These are phyloP conservation scores for Illadopsis cleaveri DNA, from an alignment of 2,113 vertebrate genomes.

Conservation along the genomic window DNA sequence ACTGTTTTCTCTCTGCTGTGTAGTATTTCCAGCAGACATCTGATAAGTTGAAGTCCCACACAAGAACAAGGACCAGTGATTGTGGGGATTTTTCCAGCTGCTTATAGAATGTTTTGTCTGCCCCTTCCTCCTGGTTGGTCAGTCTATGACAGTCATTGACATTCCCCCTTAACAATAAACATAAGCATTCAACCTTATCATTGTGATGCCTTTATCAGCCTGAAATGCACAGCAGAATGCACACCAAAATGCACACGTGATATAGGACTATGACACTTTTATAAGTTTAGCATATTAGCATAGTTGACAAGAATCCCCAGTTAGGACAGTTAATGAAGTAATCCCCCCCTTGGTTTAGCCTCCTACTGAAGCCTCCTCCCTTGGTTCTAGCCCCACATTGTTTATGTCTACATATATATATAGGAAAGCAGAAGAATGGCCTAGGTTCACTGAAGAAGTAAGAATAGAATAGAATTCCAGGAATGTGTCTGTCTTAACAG, in stretches of 20 bases:
- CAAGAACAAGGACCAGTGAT: not conserved
- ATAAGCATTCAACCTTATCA: not conserved
- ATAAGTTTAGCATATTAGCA: not conserved
- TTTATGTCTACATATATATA: not conserved
- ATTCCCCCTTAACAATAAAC: not conserved
- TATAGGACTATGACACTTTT: not conserved
- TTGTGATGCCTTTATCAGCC: not conserved
- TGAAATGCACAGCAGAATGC: not conserved
- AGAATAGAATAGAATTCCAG: not conserved
- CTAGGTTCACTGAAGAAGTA: not conserved
- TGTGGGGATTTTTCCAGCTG: not conserved
- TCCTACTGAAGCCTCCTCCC: not conserved
- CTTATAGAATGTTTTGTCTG: not conserved
- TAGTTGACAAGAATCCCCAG: not conserved
- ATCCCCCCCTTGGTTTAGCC: not conserved
- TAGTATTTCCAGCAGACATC: not conserved
- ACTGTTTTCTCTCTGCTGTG: not conserved
- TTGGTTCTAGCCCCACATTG: not conserved
- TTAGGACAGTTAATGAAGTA: not conserved
- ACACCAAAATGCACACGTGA: not conserved
- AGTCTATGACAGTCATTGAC: not conserved
- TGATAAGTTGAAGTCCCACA: not conserved
- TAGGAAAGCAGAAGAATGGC: not conserved
- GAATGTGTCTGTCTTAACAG: not conserved
- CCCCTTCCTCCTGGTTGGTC: not conserved